A percentile compares a stretch with the other conserved stretches of the same genome.
Evolutionary conservation across 2,888 invertebrate genomes (phyloP).

Genomic region (Belgica antarctica): DNA sequence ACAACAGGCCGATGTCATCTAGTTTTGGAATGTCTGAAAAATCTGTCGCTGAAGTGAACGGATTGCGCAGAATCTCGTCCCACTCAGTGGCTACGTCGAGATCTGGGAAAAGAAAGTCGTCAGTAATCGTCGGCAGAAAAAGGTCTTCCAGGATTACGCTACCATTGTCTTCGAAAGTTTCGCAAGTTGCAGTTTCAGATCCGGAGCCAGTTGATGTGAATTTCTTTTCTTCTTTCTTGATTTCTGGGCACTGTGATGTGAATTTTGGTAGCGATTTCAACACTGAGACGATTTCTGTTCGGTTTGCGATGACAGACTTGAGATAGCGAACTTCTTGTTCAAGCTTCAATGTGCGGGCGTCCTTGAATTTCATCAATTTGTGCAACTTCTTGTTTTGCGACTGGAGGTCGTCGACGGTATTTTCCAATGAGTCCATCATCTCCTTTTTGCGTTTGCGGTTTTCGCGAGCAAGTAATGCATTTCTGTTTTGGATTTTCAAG

Average conservation of each 20-base stretch:
- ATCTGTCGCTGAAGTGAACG: slow-evolving; percentile 19
- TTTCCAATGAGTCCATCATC: slow-evolving; percentile 60
- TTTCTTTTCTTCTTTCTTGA: background rate
- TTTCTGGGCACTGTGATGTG: background rate
- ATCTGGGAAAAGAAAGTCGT: slow-evolving; percentile 50
- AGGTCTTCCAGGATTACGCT: slow-evolving; percentile 44
- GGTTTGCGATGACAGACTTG: slow-evolving; percentile 59
- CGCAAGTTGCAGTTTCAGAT: slow-evolving; percentile 25
- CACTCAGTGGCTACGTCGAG: slow-evolving; percentile 45
- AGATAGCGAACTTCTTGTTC: slow-evolving; percentile 59
- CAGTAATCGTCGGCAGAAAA: slow-evolving; percentile 46
- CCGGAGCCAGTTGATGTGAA: slow-evolving; percentile 30
- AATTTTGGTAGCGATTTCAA: slow-evolving; percentile 54
- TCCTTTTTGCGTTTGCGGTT: slow-evolving; percentile 63
- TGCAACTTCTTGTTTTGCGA: slow-evolving; percentile 57
- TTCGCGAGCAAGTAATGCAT: slow-evolving; percentile 63
- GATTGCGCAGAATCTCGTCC: slow-evolving; percentile 37
- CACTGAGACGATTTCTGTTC: slow-evolving; percentile 57
- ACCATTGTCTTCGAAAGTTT: slow-evolving; percentile 21
- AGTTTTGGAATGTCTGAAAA: slow-evolving; percentile 37
- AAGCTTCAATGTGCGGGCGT: slow-evolving; percentile 55
- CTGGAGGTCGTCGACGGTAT: slow-evolving; percentile 55
- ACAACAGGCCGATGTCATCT: slow-evolving; percentile 27
- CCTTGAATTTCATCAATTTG: slow-evolving; percentile 57
- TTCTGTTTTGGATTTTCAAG: slow-evolving; percentile 55